Conservation (phyloP, 2,888 invertebrate species). For the Odontomyia ornata region DNA sequence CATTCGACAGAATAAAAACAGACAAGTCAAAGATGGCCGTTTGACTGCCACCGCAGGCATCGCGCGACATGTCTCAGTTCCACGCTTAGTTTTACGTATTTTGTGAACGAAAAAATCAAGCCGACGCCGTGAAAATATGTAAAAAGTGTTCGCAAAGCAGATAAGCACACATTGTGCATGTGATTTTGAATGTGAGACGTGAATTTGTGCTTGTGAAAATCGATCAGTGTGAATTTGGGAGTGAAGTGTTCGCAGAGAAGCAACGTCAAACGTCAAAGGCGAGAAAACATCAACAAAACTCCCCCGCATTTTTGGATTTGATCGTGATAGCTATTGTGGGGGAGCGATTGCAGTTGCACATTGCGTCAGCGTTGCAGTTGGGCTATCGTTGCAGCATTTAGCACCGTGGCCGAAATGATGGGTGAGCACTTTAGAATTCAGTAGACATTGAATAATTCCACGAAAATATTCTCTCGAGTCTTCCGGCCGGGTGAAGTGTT, state of each 20-base stretch:
- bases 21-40: slow-evolving; percentile 39
- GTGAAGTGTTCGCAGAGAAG: slow-evolving; percentile 13
- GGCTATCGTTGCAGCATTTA: not conserved
- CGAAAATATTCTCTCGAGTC: not conserved
- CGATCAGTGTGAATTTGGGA: slow-evolving; percentile 30
- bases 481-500: not conserved
- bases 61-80: slow-evolving; percentile 13
- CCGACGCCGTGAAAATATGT: slow-evolving; percentile 9
- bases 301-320: slow-evolving; percentile 15
- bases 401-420: slow-evolving; percentile 9
- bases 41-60: slow-evolving; percentile 28
- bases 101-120: slow-evolving; percentile 4
- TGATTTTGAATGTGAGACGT: not conserved
- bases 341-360: slow-evolving; percentile 26
- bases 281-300: slow-evolving; percentile 38
- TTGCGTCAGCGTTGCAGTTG: slow-evolving; percentile 18
- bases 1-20: slow-evolving; percentile 9
- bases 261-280: slow-evolving; percentile 33
- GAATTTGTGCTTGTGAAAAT: slow-evolving; percentile 27
- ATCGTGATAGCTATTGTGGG: not conserved
- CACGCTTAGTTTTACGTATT: not conserved
- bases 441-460: too few relatives aligned
- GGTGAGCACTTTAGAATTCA: slow-evolving; percentile 12
- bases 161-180: not conserved
- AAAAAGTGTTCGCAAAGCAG: not conserved